Evolutionary conservation across 1,140 invertebrate genomes (phyloP).

Genomic region (Wiebesia pumilae): DNA sequence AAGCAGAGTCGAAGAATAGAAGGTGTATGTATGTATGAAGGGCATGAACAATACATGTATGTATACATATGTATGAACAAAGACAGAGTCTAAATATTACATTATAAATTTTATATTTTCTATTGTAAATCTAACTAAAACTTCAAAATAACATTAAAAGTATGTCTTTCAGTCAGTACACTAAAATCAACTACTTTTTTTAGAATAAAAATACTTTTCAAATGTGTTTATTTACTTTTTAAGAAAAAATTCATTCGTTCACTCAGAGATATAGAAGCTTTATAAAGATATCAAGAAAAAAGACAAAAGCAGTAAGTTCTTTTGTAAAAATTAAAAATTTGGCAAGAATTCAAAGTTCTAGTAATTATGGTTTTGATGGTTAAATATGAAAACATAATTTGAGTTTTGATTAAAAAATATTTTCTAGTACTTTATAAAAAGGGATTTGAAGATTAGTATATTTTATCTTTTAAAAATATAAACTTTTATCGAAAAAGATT

Average conservation of each 20-base stretch:
- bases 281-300: not conserved
- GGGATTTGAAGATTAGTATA: not conserved
- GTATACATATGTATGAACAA: no score
- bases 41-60: no score
- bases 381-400: no score
- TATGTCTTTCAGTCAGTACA: not conserved
- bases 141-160: not conserved
- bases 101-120: not conserved
- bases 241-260: conserved; percentile 9
- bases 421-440: not conserved
- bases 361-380: not conserved
- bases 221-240: conserved; percentile 2
- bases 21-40: not conserved
- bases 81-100: not conserved
- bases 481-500: not conserved
- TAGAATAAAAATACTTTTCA: conserved; percentile 1
- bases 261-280: not conserved
- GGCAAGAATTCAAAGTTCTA: not conserved
- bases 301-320: not conserved
- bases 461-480: not conserved
- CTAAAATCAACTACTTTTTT: not conserved
- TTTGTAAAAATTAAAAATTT: not conserved
- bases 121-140: not conserved
- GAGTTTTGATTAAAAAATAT: not conserved
- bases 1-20: not conserved